phyloP scores from a whole-genome alignment of 2,888 invertebrate genomes.

The Chloromyia formosa region DNA sequence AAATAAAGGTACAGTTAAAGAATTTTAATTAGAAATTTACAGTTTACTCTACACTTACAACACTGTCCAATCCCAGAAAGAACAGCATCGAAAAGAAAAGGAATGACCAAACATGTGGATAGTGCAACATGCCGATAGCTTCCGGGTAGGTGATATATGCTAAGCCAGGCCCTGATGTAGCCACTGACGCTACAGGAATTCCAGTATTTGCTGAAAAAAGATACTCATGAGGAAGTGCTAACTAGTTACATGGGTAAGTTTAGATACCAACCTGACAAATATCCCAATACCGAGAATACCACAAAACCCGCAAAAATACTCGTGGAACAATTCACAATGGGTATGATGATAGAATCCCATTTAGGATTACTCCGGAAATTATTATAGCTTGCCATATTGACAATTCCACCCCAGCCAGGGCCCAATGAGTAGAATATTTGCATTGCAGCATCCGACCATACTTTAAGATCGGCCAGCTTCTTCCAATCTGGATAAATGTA shows the following conservation, averaged over 20 bases:
- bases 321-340: slow-evolving; percentile 77
- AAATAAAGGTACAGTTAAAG: no score
- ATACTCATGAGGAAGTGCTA: not conserved
- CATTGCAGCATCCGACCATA: slow-evolving; percentile 93
- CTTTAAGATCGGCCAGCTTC: slow-evolving; percentile 78
- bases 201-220: slow-evolving; percentile 69
- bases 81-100: slow-evolving; percentile 85
- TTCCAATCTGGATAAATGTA: slow-evolving; percentile 83
- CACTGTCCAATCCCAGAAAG: slow-evolving; percentile 79
- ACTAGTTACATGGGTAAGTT: no score
- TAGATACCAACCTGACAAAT: slow-evolving; percentile 68
- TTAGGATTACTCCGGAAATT: slow-evolving; percentile 76
- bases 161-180: slow-evolving; percentile 79
- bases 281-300: slow-evolving; percentile 81
- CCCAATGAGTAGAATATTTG: slow-evolving; percentile 93
- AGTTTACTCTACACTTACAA: slow-evolving; percentile 69
- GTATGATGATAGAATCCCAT: slow-evolving; percentile 73
- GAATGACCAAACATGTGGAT: slow-evolving; percentile 79
- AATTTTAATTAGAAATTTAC: not conserved
- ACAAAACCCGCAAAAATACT: slow-evolving; percentile 83
- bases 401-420: slow-evolving; percentile 85
- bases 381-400: slow-evolving; percentile 87
- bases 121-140: slow-evolving; percentile 77
- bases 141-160: slow-evolving; percentile 84
- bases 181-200: slow-evolving; percentile 78